Evolutionary conservation across 2,113 vertebrate genomes (phyloP).

Genomic region (Probosciger aterrimus): DNA sequence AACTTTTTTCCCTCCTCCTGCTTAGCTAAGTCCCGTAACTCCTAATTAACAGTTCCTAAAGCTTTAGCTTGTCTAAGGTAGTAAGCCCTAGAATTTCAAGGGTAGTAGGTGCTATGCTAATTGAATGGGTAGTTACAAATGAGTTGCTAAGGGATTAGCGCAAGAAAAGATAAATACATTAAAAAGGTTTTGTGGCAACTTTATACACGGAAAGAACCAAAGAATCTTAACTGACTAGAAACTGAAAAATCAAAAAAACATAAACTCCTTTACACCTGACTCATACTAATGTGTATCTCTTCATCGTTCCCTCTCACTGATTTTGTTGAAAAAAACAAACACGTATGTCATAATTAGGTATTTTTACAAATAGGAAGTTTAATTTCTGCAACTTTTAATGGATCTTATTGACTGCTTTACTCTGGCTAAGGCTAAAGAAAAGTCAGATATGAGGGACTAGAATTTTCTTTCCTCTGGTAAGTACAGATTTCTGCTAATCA

Average conservation of each 20-base stretch:
- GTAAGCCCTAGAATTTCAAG: not conserved
- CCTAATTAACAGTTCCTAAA: constrained; percentile 43
- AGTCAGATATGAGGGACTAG: not conserved
- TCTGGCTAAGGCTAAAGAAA: not conserved
- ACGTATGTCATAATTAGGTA: not conserved
- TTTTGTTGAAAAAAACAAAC: not conserved
- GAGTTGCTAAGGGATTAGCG: constrained; percentile 22
- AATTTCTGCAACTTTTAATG: not conserved
- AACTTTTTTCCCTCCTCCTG: not conserved
- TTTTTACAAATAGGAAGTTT: not conserved
- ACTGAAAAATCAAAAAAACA: not conserved
- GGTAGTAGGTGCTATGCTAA: not conserved
- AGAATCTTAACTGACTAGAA: not conserved
- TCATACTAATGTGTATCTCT: not conserved
- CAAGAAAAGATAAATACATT: not conserved
- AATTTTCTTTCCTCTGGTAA: not conserved
- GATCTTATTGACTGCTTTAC: not conserved
- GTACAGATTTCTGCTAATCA: not conserved
- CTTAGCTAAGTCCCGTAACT: constrained; percentile 43
- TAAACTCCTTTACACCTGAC: not conserved
- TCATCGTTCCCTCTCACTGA: not conserved
- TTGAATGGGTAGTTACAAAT: constrained; percentile 5
- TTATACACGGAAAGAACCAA: not conserved
- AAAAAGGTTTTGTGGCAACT: not conserved
- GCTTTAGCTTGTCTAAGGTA: not conserved